phyloP scores from a whole-genome alignment of 2,797 vertebrate species.

The Pterois miles region DNA sequence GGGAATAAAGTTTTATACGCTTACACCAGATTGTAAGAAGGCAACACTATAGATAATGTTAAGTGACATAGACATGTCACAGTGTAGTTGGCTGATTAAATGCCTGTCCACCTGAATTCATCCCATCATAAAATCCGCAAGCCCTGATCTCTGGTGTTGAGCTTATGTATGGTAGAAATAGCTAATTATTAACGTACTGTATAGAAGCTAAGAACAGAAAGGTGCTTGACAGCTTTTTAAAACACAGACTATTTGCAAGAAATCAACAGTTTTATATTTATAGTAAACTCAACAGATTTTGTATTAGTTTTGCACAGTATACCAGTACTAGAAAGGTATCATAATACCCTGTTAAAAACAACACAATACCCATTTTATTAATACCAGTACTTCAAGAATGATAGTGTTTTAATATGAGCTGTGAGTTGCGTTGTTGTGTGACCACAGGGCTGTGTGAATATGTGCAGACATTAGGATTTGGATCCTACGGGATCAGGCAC shows the following conservation, averaged over 20 bases:
- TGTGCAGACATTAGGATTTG: too few relatives aligned
- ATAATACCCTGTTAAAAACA: accelerated
- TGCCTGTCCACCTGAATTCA: not conserved
- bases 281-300: not conserved
- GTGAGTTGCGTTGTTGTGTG: too few relatives aligned
- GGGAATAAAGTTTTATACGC: conserved; percentile 26
- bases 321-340: too few relatives aligned
- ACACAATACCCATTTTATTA: too few relatives aligned
- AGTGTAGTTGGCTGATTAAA: not conserved
- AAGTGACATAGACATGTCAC: not conserved
- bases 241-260: not conserved
- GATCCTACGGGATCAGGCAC: too few relatives aligned
- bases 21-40: not conserved
- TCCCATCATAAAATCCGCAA: not conserved
- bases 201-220: not conserved
- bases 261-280: not conserved
- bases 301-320: too few relatives aligned
- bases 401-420: too few relatives aligned
- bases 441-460: too few relatives aligned
- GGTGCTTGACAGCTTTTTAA: not conserved
- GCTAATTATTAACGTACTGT: not conserved
- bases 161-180: not conserved
- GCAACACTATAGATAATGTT: conserved; percentile 21
- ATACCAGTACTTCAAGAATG: too few relatives aligned
- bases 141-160: not conserved